These are phyloP conservation scores for Ia io DNA, from an alignment of 2,113 vertebrate species.

Conservation along the genomic window DNA sequence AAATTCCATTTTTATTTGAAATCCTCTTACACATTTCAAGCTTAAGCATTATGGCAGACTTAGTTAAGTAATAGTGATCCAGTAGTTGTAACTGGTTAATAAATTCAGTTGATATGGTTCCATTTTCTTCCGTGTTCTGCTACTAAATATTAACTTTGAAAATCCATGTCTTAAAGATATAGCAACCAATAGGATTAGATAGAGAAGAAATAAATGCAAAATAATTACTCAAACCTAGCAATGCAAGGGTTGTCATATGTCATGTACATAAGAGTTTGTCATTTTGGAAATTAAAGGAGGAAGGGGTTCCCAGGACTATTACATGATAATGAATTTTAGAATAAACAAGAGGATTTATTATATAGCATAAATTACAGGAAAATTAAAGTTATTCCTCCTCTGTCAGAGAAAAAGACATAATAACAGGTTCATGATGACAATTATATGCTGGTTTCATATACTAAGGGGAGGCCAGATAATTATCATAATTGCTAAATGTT, in stretches of 20 bases:
- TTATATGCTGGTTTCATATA: constrained; percentile 27
- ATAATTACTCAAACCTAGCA: constrained; percentile 48
- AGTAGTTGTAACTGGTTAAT: constrained; percentile 73
- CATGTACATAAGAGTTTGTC: background rate
- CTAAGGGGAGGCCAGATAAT: background rate
- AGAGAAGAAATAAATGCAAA: constrained; percentile 54
- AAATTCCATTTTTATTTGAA: constrained; percentile 74
- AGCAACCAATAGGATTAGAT: constrained; percentile 71
- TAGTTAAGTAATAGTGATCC: background rate
- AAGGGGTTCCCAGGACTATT: background rate
- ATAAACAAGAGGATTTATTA: constrained; percentile 38
- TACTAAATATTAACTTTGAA: constrained; percentile 75
- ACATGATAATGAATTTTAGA: constrained; percentile 38
- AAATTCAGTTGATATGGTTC: constrained; percentile 74
- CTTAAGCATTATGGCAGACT: constrained; percentile 65
- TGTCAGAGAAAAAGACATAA: constrained; percentile 1
- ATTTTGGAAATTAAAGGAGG: constrained; percentile 45
- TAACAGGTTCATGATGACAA: background rate
- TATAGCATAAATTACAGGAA: constrained; percentile 12
- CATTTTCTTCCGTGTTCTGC: constrained; percentile 60
- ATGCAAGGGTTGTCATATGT: constrained; percentile 20
- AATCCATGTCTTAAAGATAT: constrained; percentile 69
- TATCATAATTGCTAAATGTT: constrained; percentile 15
- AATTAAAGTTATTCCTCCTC: background rate
- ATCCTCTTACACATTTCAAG: constrained; percentile 71